Evolutionary conservation across 2,113 vertebrate genomes (phyloP), one percentile per base, ranked within the genome.

Genomic region (Chamaetylas fuelleborni): DNA sequence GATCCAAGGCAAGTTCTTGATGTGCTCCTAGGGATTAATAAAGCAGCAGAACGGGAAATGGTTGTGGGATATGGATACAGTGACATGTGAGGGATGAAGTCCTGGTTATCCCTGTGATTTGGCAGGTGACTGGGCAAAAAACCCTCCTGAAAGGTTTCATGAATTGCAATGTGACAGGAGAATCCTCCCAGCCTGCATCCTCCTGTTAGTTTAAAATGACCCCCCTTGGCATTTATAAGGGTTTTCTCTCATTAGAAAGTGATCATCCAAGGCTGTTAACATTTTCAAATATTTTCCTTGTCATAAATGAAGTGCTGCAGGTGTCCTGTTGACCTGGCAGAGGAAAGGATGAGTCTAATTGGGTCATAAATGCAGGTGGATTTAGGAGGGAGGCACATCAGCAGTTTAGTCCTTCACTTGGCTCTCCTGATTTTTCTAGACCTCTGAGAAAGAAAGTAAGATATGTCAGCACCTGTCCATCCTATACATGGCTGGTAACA

Each of bases 11-110:
- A 91, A 73, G 81, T 56, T 18, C 69, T 86, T 76, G 84, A 62
- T 42, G 78, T 19, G 74, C 53, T 93, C 87, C 79, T 23, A 40
- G 58, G 77, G 87, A 81, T 88, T 94, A 92, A 96, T 94, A 89
- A 93, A 86, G 65, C 48, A 85, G 60, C 50, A 92, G 84, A 74
- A 94, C 7, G 54, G 78, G 81, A 89, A 91, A 66, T 25, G 1
- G 5, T 48, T 77, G 26, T 86, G 76, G 79, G 66, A 36, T 87
- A 26, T 28, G 72, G 76, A n/a, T 78, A 22, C 20, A 50, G 40
- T 26, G 29, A 7, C 6, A 60, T 19, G 60, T 29, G 60, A 74
- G 57, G 73, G 47, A 86, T 85, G 77, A 70, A 86, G 87, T 87
- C 57, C 24, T 92, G 81, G 60, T 93, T 77, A 40, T 38, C 6